These are phyloP conservation scores for Sinocyclocheilus grahami DNA, from an alignment of 2,113 vertebrate genomes.

Conservation along the genomic window DNA sequence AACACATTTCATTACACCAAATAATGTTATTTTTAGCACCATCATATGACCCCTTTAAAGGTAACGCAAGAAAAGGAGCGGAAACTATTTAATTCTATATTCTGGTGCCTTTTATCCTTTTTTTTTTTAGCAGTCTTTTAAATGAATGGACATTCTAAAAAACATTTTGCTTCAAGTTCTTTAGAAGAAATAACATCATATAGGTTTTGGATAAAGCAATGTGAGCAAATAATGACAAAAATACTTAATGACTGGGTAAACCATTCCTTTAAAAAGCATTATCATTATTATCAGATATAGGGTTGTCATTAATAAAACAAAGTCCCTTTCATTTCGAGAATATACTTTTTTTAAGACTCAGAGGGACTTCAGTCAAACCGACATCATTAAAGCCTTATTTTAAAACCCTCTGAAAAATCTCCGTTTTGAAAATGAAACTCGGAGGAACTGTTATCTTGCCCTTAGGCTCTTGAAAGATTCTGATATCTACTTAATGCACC, in stretches of 20 bases:
- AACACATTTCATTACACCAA: too few species aligned
- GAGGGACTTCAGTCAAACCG: neutral
- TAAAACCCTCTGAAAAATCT: conserved; percentile 1
- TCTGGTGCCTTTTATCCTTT: too few species aligned
- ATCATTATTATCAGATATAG: neutral
- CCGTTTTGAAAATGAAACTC: neutral
- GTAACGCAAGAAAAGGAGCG: neutral
- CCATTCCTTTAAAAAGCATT: neutral
- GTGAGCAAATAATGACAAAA: neutral
- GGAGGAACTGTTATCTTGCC: neutral
- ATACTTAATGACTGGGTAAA: neutral
- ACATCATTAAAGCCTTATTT: conserved; percentile 1
- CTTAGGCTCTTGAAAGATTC: neutral
- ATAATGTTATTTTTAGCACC: too few species aligned
- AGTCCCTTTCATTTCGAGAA: neutral
- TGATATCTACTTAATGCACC: conserved; percentile 1
- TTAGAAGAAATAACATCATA: neutral
- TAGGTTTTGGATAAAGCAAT: neutral
- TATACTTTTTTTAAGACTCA: neutral
- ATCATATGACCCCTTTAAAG: neutral
- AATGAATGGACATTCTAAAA: neutral
- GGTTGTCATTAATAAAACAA: neutral
- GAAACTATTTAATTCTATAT: too few species aligned
- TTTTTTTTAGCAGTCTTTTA: too few species aligned
- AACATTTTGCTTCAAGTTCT: neutral